Evolutionary conservation across 2,797 vertebrate genomes (phyloP).

Genomic region (Phrynocephalus vlangalii): DNA sequence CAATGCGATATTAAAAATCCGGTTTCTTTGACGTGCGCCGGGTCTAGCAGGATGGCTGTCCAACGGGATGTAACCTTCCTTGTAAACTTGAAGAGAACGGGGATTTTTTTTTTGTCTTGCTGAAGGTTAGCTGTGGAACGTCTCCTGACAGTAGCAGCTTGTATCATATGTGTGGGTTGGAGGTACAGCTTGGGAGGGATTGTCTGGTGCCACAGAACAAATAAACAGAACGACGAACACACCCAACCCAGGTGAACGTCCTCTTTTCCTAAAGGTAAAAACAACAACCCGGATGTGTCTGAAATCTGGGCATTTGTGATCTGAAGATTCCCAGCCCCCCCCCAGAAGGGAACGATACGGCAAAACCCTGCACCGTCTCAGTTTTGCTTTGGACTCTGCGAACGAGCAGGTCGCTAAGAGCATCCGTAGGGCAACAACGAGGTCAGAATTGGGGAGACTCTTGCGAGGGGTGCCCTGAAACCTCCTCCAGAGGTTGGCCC

Average conservation of each 20-base stretch:
- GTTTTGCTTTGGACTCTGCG: accelerated
- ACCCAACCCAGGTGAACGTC: neutral
- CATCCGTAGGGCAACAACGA: neutral
- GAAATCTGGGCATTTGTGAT: accelerated
- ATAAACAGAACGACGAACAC: too few species aligned
- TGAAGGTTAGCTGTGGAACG: neutral
- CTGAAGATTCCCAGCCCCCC: neutral
- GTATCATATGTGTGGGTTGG: neutral
- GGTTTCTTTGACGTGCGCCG: too few species aligned
- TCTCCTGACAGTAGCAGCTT: neutral
- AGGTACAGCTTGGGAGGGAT: constrained; percentile 27
- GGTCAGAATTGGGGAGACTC: neutral
- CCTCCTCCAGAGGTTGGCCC: neutral
- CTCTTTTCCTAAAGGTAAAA: neutral
- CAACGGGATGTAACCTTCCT: too few species aligned
- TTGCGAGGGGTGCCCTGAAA: constrained; percentile 20
- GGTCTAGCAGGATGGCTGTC: too few species aligned
- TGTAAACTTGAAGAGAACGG: too few species aligned
- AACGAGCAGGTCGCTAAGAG: accelerated
- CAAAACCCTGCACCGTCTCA: neutral
- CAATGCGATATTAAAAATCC: too few species aligned
- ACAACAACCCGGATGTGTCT: neutral
- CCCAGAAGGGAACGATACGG: neutral
- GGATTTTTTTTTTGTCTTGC: too few species aligned
- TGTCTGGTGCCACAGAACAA: constrained; percentile 31